A percentile compares a stretch with the other conserved stretches of the same genome.
Evolutionary conservation across 2,888 invertebrate genomes (phyloP).

Genomic region (Apantesis nais): DNA sequence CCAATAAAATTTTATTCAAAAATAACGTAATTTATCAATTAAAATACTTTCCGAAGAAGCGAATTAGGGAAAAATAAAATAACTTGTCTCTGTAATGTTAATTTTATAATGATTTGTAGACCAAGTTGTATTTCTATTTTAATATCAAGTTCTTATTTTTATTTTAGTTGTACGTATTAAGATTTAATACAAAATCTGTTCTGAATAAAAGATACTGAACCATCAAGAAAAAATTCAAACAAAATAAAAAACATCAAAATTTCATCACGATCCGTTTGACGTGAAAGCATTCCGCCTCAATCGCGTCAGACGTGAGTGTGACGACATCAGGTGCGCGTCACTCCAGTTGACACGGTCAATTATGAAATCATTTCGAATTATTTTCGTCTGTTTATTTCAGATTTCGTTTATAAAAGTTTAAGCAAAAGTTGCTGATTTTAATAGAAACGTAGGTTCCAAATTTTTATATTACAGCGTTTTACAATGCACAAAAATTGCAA

Average conservation of each 20-base stretch:
- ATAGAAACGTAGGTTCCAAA: background rate
- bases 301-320: constrained; percentile 43
- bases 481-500: background rate
- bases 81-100: too few species aligned
- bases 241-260: constrained; percentile 34
- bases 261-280: constrained; percentile 70
- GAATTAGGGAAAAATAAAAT: too few species aligned
- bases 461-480: too few species aligned
- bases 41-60: too few species aligned
- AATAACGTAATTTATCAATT: too few species aligned
- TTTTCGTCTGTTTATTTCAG: background rate
- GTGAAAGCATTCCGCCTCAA: constrained; percentile 65
- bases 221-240: background rate
- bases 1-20: too few species aligned
- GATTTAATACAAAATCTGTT: background rate
- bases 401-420: background rate
- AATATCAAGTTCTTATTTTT: too few species aligned
- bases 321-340: constrained; percentile 47
- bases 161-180: too few species aligned
- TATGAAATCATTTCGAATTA: constrained; percentile 25
- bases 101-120: too few species aligned
- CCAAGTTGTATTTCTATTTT: too few species aligned
- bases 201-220: background rate
- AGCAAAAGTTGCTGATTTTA: background rate
- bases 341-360: constrained; percentile 27